Base-by-base conservation (phyloP, 2,888 invertebrate species). In the Dryobota labecula region DNA sequence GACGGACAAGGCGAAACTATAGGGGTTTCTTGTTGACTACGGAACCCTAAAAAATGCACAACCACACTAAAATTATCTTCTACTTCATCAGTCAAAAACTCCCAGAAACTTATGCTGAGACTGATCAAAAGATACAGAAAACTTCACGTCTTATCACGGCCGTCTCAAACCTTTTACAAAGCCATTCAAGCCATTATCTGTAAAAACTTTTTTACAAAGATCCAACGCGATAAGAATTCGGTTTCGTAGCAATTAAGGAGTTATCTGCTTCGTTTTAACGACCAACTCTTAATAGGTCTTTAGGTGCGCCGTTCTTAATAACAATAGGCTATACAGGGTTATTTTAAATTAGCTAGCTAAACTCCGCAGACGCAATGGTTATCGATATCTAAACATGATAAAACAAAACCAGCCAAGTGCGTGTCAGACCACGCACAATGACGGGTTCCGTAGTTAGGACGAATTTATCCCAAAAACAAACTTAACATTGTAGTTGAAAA, bases 191-290 rank as follows among this genome's bases (percentile, higher is more conserved):
- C 73, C 73, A 83, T 82, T 84, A 81, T 72, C 71, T 70, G n/a
- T 45, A 63, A 71, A 70, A 76, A 74, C 62, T 79, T 80, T 84
- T 83, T 83, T 78, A 77, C 74, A 77, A 78, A 80, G 84, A 84
- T 83, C 47, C 47, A 15, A 58, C 64, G 60, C 47, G 84, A 84
- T 84, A 80, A 70, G 74, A 75, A 72, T 81, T 83, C 70, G 82
- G 84, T 83, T 81, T 78, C 70, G 66, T 74, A 74, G 71, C 82
- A 84, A 85, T 84, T 84, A 85, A 63, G 76, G 57, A 74, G 76
- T 82, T 78, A 67, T 71, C 76, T 75, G 70, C 56, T 49, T 63
- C 66, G 54, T 66, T 77, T 63, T 81, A 76, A 76, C 56, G 64
- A 78, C 45, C 51, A 67, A 38, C 18, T 51, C 49, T 33, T 73